Base-by-base conservation (phyloP, 1,140 invertebrate species). In the Eciton burchellii region DNA sequence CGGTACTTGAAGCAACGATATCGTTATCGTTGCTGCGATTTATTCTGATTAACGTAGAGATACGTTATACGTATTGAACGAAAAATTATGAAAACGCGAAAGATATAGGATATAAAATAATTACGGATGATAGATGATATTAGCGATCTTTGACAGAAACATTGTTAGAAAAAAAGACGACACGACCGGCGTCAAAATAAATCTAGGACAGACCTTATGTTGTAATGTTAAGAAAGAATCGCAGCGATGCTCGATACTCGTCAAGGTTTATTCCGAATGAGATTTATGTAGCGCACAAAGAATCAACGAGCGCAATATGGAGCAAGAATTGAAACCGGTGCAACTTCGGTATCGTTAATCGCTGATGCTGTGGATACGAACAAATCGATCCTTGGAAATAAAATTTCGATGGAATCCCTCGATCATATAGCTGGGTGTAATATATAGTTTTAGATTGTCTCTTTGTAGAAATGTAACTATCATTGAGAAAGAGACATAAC, bases 251-350 rank as follows among this genome's bases (percentile, higher is more conserved):
- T 59, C 52, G 29, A 19, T 86, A 79, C 56, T 86, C 84, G 47
- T 83, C 54, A 74, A 76, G 41, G 70, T 87, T 86, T 87, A 79
- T 83, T 66, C 74, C 45, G 62, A 82, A 87, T 84, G 72, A 76
- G 26, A 54, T 11, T 86, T 68, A 79, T 63, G 82, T 74, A 74
- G 70, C 82, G 83, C 84, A 86, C 73, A 86, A 54, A 87, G 72
- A 85, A 74, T 60, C 81, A 79, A 72, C 21, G 47, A 79, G 57
- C 59, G 45, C 24, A 56, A 52, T 16, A 57, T n/a, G 43, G 16
- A 79, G 41, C n/a, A 47, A 76, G 52, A 79, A 70, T 56, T 56
- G 60, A 43, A 70, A 49, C 74, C 63, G 74, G 63, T 79, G 70
- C 45, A 79, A 54, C 68, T 79, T 79, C 74, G 56, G 41, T 70